phyloP scores from a whole-genome alignment of 2,113 vertebrate species.

The Pogonocichla stellata region DNA sequence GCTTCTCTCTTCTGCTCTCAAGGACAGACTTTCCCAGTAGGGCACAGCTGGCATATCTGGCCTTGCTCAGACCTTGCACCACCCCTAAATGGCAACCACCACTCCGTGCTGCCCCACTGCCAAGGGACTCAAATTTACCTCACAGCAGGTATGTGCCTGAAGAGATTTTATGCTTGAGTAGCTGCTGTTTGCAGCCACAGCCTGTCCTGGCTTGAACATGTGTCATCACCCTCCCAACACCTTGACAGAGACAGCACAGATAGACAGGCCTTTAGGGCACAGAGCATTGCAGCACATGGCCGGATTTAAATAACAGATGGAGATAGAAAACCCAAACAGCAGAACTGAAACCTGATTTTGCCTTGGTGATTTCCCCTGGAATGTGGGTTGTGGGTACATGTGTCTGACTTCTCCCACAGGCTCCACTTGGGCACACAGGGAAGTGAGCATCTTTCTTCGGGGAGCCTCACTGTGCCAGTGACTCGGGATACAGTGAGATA shows the following conservation, averaged over 20 bases:
- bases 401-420: no score
- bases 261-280: neutral
- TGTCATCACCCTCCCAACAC: neutral
- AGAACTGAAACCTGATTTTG: neutral
- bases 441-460: rapidly evolving
- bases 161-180: neutral
- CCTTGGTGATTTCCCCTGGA: neutral
- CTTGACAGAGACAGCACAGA: neutral
- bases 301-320: neutral
- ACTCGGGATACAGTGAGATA: neutral
- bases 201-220: neutral
- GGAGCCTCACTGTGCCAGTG: rapidly evolving
- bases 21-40: neutral
- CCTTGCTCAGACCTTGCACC: neutral
- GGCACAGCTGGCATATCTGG: neutral
- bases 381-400: rapidly evolving
- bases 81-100: neutral
- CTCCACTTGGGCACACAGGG: neutral
- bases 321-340: neutral
- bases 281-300: neutral
- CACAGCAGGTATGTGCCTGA: neutral
- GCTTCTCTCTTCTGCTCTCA: neutral
- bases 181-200: neutral
- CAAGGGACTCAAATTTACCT: neutral
- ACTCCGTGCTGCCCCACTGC: neutral